Percentiles rank a stretch among this genome's conserved stretches.
These are phyloP conservation scores for Atherinomorus stipes DNA, from an alignment of 2,113 vertebrate genomes.

Conservation along the genomic window DNA sequence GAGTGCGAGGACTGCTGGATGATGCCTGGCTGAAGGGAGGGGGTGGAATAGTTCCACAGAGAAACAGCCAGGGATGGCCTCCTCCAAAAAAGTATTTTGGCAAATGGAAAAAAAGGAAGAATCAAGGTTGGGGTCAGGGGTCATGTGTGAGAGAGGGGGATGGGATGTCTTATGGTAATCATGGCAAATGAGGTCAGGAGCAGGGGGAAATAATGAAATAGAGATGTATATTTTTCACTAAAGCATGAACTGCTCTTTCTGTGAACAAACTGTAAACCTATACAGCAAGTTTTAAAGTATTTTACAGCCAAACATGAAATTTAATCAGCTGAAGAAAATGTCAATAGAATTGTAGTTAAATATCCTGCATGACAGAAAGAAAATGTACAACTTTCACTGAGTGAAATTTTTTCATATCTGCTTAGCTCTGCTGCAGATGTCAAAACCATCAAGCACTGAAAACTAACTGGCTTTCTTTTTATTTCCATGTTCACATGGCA, in stretches of 20 bases:
- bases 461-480: neutral
- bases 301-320: neutral
- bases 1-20: constrained; percentile 67
- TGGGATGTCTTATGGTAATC: constrained; percentile 35
- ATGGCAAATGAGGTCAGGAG: neutral
- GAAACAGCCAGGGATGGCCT: constrained; percentile 43
- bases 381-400: too few relatives aligned
- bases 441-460: neutral
- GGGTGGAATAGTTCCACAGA: constrained; percentile 38
- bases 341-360: neutral
- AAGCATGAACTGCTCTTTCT: neutral
- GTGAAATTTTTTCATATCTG: neutral
- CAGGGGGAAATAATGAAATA: neutral
- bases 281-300: neutral
- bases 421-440: constrained; percentile 10
- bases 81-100: constrained; percentile 41
- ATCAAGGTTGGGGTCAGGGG: constrained; percentile 47
- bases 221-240: constrained; percentile 32
- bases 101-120: constrained; percentile 42
- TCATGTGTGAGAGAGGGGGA: constrained; percentile 30
- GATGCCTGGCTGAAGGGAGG: constrained; percentile 39
- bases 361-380: neutral
- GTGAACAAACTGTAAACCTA: neutral
- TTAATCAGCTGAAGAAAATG: neutral
- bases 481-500: neutral